Conservation (phyloP, 1,140 invertebrate species). For the Polyergus mexicanus region DNA sequence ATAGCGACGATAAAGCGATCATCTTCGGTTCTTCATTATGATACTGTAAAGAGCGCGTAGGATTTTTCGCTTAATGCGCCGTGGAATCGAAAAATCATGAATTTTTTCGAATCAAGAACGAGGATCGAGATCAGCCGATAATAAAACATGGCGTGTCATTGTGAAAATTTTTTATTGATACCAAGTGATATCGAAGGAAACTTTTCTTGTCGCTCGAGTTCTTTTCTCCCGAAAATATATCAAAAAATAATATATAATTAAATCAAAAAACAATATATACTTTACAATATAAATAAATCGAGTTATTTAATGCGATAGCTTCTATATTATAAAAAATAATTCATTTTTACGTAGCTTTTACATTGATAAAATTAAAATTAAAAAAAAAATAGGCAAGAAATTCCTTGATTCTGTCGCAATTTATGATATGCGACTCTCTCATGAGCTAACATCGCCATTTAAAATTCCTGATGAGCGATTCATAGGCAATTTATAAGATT, state of each 20-base stretch:
- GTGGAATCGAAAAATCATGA: constrained; percentile 5
- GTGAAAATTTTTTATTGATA: not conserved
- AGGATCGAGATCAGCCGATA: constrained; percentile 23
- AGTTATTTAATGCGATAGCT: not conserved
- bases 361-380: not conserved
- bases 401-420: not conserved
- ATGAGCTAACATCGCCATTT: not conserved
- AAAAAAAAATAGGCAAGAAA: not conserved
- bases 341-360: not conserved
- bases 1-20: constrained; percentile 54
- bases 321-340: not conserved
- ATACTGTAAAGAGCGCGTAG: not conserved
- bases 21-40: constrained; percentile 35
- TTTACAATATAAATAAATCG: not conserved
- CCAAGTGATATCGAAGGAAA: not conserved
- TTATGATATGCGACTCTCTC: not conserved
- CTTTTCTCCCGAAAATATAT: not conserved
- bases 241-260: no score
- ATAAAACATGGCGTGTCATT: constrained; percentile 33
- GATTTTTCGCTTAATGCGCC: constrained; percentile 45
- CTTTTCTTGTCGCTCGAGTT: not conserved
- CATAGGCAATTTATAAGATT: constrained; percentile 31
- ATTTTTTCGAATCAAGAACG: constrained; percentile 35
- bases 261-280: not conserved
- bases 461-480: constrained; percentile 9